phyloP scores from a whole-genome alignment of 2,888 invertebrate species.

The Leucozona laternaria region DNA sequence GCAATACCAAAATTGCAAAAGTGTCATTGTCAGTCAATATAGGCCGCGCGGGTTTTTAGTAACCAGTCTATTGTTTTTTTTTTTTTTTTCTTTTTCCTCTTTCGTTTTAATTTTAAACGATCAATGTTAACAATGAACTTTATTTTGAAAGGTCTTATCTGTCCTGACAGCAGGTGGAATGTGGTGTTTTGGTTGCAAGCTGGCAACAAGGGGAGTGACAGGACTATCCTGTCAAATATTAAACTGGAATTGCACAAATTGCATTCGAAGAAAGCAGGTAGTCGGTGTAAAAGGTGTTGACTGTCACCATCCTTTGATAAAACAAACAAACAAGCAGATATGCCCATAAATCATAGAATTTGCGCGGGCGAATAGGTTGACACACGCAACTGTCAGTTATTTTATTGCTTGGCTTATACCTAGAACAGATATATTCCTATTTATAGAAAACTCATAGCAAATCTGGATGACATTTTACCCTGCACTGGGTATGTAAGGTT shows the following conservation, averaged over 20 bases:
- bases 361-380: conserved; percentile 42
- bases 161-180: conserved; percentile 48
- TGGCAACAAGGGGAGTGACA: conserved; percentile 24
- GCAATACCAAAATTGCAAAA: conserved; percentile 43
- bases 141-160: background rate
- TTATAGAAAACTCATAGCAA: too few species aligned
- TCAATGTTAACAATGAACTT: conserved; percentile 57
- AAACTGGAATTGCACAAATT: conserved; percentile 45
- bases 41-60: background rate
- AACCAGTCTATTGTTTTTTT: conserved; percentile 33
- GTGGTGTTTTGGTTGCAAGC: conserved; percentile 47
- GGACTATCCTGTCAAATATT: conserved; percentile 6
- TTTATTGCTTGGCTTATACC: conserved; percentile 2
- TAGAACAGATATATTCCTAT: too few species aligned
- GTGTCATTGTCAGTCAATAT: conserved; percentile 37
- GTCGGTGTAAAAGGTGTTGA: conserved; percentile 29
- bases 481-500: too few species aligned
- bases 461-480: too few species aligned
- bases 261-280: conserved; percentile 29
- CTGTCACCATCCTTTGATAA: conserved; percentile 15
- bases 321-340: conserved; percentile 18
- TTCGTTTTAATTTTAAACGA: conserved; percentile 31
- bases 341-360: conserved; percentile 40
- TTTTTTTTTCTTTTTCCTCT: conserved; percentile 38
- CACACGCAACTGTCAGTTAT: conserved; percentile 38